These are phyloP conservation scores for Xylota segnis DNA, from an alignment of 2,888 invertebrate species.

Conservation along the genomic window DNA sequence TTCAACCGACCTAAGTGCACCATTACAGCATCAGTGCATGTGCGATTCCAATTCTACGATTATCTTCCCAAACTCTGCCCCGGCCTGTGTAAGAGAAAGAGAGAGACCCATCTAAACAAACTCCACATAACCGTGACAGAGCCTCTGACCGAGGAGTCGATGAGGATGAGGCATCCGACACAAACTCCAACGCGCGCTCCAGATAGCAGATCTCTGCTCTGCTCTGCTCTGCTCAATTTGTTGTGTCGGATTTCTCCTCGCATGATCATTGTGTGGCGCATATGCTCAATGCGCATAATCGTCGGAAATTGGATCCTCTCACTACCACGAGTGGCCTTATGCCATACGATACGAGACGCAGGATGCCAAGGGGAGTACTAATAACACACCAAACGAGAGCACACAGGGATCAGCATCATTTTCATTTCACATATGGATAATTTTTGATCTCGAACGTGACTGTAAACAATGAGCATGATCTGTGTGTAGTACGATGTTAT, in stretches of 20 bases:
- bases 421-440: slow-evolving; percentile 80
- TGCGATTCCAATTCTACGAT: slow-evolving; percentile 63
- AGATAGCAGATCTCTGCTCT: slow-evolving; percentile 48
- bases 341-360: background rate
- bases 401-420: slow-evolving; percentile 77
- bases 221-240: slow-evolving; percentile 36
- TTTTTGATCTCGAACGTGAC: slow-evolving; percentile 78
- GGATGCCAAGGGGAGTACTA: slow-evolving; percentile 23
- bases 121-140: slow-evolving; percentile 57
- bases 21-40: slow-evolving; percentile 46
- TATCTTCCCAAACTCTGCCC: slow-evolving; percentile 39
- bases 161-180: background rate
- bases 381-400: slow-evolving; percentile 75
- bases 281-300: slow-evolving; percentile 65
- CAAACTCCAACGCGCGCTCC: slow-evolving; percentile 47
- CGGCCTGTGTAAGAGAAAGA: background rate
- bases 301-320: slow-evolving; percentile 74
- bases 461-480: slow-evolving; percentile 70
- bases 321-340: slow-evolving; percentile 20
- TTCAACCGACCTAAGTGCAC: slow-evolving; percentile 19
- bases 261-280: slow-evolving; percentile 60
- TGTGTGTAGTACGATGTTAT: background rate
- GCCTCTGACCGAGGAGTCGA: slow-evolving; percentile 9
- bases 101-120: slow-evolving; percentile 42
- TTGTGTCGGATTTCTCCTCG: slow-evolving; percentile 47